Conservation (phyloP, 1,140 invertebrate genomes). For the Philotrypesis tridentata region DNA sequence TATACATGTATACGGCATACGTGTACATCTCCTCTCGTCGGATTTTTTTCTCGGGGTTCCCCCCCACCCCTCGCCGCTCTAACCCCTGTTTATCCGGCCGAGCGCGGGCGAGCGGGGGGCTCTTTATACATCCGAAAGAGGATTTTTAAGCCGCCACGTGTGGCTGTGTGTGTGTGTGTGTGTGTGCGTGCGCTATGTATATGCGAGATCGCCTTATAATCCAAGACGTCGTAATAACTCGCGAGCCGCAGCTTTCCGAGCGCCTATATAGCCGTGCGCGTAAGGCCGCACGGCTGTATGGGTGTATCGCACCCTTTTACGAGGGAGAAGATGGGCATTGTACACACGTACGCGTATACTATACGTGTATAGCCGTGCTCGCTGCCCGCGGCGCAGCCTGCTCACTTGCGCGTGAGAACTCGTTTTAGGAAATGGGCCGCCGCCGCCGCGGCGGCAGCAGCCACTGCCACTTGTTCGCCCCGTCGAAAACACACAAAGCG, state of each 20-base stretch:
- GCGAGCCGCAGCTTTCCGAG: too few relatives aligned
- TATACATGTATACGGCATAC: too few relatives aligned
- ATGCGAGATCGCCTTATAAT: constrained; percentile 29
- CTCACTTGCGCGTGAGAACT: constrained; percentile 48
- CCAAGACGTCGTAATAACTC: constrained; percentile 24
- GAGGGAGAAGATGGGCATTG: neutral
- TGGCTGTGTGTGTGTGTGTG: too few relatives aligned
- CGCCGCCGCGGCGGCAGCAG: too few relatives aligned
- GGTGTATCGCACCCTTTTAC: constrained; percentile 38
- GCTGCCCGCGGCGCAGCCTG: neutral
- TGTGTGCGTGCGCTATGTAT: neutral
- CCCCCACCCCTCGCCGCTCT: neutral
- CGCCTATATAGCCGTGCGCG: too few relatives aligned
- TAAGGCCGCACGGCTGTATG: too few relatives aligned
- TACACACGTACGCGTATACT: too few relatives aligned
- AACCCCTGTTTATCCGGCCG: neutral
- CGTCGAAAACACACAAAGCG: neutral
- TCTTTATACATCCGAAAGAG: constrained; percentile 4
- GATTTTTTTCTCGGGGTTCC: constrained; percentile 15
- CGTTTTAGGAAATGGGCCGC: constrained; percentile 45
- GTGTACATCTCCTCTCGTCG: too few relatives aligned
- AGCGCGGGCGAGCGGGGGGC: neutral
- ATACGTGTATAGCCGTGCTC: too few relatives aligned
- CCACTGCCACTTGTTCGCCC: constrained; percentile 37
- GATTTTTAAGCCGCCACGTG: neutral